Percentiles rank a stretch among this genome's conserved stretches.
These are phyloP conservation scores for Lasioglossum villosulum DNA, from an alignment of 2,888 invertebrate species.

Conservation along the genomic window DNA sequence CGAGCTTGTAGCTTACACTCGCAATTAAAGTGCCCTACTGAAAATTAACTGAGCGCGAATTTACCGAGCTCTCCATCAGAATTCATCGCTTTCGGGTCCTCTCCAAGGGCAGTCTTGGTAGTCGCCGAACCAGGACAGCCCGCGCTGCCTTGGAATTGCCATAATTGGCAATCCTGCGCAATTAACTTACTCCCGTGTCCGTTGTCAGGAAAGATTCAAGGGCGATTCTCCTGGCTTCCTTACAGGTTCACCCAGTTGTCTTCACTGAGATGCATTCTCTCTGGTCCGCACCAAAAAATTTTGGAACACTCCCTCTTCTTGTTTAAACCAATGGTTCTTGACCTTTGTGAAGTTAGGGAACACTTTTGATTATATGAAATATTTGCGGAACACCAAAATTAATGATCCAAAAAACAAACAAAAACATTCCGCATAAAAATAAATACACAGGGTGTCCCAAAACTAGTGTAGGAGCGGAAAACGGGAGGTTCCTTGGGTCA, in stretches of 20 bases:
- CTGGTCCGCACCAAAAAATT: neutral
- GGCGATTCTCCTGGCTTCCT: slow-evolving; percentile 24
- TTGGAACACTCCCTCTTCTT: neutral
- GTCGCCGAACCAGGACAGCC: neutral
- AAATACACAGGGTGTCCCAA: too few species aligned
- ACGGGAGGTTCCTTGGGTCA: too few species aligned
- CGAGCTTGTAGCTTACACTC: slow-evolving; percentile 10
- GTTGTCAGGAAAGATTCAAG: slow-evolving; percentile 49
- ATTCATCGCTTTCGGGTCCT: slow-evolving; percentile 24
- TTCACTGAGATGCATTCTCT: neutral
- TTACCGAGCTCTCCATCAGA: slow-evolving; percentile 32
- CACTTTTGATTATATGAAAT: too few species aligned
- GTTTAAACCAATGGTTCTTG: too few species aligned
- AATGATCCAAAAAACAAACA: too few species aligned
- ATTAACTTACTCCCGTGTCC: slow-evolving; percentile 52
- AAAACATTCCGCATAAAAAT: too few species aligned
- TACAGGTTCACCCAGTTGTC: neutral
- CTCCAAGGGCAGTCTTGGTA: slow-evolving; percentile 39
- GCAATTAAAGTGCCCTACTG: slow-evolving; percentile 32
- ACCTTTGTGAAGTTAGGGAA: too few species aligned
- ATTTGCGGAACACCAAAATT: too few species aligned
- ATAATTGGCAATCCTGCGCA: slow-evolving; percentile 69
- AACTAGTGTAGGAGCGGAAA: too few species aligned
- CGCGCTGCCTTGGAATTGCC: slow-evolving; percentile 47
- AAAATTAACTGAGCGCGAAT: slow-evolving; percentile 44